Evolutionary conservation across 1,140 invertebrate species (phyloP).

Genomic region (Heliconius himera): DNA sequence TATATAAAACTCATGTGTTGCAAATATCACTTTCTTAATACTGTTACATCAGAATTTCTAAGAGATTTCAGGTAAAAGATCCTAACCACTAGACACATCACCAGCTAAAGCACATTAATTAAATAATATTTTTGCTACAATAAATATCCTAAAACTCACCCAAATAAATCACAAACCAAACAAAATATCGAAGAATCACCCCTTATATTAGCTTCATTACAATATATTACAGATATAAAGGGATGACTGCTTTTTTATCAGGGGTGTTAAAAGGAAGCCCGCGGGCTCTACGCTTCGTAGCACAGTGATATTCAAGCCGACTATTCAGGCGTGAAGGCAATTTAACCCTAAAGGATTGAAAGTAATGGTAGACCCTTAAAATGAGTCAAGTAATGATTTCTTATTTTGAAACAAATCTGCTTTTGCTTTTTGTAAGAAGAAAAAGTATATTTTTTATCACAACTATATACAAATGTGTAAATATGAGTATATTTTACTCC

Average conservation of each 20-base stretch:
- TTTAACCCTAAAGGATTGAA: slow-evolving; percentile 14
- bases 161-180: background rate
- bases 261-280: slow-evolving; percentile 6
- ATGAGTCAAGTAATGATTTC: background rate
- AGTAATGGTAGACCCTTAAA: slow-evolving; percentile 4
- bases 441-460: background rate
- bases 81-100: too few species aligned
- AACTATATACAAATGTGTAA: too few species aligned
- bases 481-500: too few species aligned
- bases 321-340: slow-evolving; percentile 10
- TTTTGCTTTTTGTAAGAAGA: background rate
- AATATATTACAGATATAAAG: slow-evolving; percentile 14
- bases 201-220: background rate
- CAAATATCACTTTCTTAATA: too few species aligned
- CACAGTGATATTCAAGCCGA: slow-evolving; percentile 5
- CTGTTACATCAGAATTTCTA: too few species aligned
- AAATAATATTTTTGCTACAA: too few species aligned
- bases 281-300: background rate
- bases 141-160: too few species aligned
- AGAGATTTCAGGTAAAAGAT: too few species aligned
- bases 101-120: too few species aligned
- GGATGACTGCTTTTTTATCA: slow-evolving; percentile 3
- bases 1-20: too few species aligned
- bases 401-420: background rate
- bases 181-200: background rate